Base-by-base conservation (phyloP, 2,113 vertebrate genomes). In the Pionites leucogaster region DNA sequence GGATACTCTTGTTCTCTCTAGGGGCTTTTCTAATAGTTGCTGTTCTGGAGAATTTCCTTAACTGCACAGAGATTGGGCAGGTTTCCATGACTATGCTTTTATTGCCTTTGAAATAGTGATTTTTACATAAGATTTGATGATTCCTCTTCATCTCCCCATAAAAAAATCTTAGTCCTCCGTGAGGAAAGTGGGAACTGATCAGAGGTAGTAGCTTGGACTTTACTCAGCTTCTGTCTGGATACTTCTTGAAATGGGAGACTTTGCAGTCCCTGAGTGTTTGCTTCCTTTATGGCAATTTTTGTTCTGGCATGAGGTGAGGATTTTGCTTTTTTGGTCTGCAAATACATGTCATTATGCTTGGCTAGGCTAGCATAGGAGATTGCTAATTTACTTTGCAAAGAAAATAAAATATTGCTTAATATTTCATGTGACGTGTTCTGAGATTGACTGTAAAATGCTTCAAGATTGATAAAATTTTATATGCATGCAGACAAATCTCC, bases 381-480 rank as follows among this genome's bases (percentile, higher is more conserved):
- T 47, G n/a, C 17, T 74, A n/a, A 60, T 80, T 77, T 93, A 23
- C 68, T 90, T 90, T 55, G 59, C 53, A 52, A 75, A 74, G 39
- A 27, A 78, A 74, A 49, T 59, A 78, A 94, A 76, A 59, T 50
- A 59, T 0, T 59, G 4, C 33, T 92, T 93, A 84, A 81, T 93
- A 96, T 90, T 74, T 71, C 4, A 0, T 65, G 47, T 72, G 80
- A 28, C 33, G 1, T 49, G 6, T 64, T 92, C 80, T 84, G 65
- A 77, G 82, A 78, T 52, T 81, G 90, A 80, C 75, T 85, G 63
- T 68, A 78, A 91, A 93, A 82, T 42, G 72, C 80, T 88, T 88
- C 74, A 35, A 68, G 62, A 89, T 47, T 74, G 79, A 62, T 87
- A 89, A 67, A 67, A 82, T 82, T 85, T 76, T 69, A 25, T 85